A percentile compares a stretch with the other conserved stretches of the same genome.
Conservation (phyloP, 1,140 invertebrate genomes). For the Leucophenga varia region DNA sequence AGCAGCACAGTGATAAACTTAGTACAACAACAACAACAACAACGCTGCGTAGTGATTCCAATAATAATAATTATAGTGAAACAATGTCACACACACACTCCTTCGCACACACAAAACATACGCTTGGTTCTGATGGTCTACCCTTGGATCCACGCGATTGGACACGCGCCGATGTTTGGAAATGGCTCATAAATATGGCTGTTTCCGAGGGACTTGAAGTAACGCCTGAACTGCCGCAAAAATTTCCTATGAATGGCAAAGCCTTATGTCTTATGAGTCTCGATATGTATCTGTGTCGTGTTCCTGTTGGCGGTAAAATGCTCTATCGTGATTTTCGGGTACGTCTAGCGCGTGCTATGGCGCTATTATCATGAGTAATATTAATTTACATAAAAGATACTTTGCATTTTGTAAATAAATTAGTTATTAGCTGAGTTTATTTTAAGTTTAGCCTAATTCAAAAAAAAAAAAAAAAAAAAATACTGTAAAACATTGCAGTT, state of each 20-base stretch:
- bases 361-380: conserved; percentile 40
- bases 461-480: too few relatives aligned
- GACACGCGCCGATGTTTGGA: conserved; percentile 67
- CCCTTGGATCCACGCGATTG: conserved; percentile 69
- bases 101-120: conserved; percentile 18
- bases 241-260: conserved; percentile 79
- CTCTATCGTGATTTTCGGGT: conserved; percentile 61
- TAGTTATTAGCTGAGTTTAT: too few relatives aligned
- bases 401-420: too few relatives aligned
- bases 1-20: conserved; percentile 29
- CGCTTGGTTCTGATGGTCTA: conserved; percentile 47
- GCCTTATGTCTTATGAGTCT: conserved; percentile 73
- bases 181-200: conserved; percentile 65
- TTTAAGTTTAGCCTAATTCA: too few relatives aligned
- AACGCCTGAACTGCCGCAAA: conserved; percentile 58
- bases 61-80: conserved; percentile 1
- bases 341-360: conserved; percentile 48
- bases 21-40: conserved; percentile 7
- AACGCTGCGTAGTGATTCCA: not conserved
- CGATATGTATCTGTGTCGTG: conserved; percentile 71
- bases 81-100: not conserved
- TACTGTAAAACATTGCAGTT: conserved; percentile 27
- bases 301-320: conserved; percentile 68
- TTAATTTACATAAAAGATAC: too few relatives aligned
- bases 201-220: conserved; percentile 61